A percentile compares a stretch with the other conserved stretches of the same genome.
phyloP scores from a whole-genome alignment of 2,113 vertebrate species.

The Hydropotes inermis region DNA sequence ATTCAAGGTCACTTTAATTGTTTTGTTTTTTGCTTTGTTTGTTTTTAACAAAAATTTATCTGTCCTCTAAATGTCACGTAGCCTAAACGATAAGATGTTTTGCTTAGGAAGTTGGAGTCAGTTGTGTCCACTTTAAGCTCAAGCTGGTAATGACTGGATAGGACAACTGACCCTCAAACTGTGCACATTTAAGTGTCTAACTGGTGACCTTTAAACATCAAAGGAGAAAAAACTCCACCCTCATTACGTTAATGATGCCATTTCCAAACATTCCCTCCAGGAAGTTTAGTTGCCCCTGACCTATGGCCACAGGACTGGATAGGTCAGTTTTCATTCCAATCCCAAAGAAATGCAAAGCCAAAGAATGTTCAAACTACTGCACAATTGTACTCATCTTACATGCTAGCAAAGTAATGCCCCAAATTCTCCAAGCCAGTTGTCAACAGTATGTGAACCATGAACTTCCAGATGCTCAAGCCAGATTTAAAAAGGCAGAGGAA shows the following conservation, averaged over 20 bases:
- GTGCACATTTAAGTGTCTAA: not conserved
- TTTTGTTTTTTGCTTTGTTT: not conserved
- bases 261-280: not conserved
- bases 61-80: not conserved
- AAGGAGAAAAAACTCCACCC: not conserved
- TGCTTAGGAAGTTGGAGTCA: not conserved
- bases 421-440: not conserved
- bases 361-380: not conserved
- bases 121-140: not conserved
- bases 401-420: not conserved
- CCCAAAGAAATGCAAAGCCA: not conserved
- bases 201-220: not conserved
- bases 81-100: not conserved
- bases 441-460: rapidly evolving
- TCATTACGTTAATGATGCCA: not conserved
- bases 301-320: not conserved
- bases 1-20: not conserved
- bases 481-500: not conserved
- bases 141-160: not conserved
- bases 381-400: not conserved
- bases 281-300: not conserved
- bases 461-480: not conserved
- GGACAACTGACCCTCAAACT: not conserved
- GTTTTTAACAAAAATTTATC: not conserved
- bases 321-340: not conserved